A percentile compares a stretch with the other conserved stretches of the same genome.
These are phyloP conservation scores for Sitophilus oryzae DNA, from an alignment of 1,140 invertebrate genomes.

Conservation along the genomic window DNA sequence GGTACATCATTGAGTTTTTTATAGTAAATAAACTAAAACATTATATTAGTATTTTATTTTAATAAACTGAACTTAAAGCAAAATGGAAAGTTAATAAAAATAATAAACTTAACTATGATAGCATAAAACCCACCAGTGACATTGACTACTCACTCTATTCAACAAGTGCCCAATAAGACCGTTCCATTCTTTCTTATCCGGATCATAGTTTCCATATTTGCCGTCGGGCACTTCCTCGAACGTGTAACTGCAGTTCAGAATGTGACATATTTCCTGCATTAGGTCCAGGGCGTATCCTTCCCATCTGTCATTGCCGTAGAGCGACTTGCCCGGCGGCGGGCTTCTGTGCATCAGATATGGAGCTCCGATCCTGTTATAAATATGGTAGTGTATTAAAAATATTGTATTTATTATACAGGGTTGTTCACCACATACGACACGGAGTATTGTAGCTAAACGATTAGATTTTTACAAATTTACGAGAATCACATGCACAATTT, in stretches of 20 bases:
- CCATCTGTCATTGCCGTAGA: conserved; percentile 56
- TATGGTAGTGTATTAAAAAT: too few relatives aligned
- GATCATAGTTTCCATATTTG: conserved; percentile 66
- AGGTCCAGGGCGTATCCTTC: conserved; percentile 80
- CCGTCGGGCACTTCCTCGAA: conserved; percentile 64
- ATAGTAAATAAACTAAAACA: conserved; percentile 4
- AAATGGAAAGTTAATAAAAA: not conserved
- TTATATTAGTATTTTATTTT: too few relatives aligned
- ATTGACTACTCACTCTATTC: conserved; percentile 66
- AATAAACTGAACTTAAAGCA: too few relatives aligned
- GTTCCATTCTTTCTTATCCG: conserved; percentile 71
- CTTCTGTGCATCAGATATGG: conserved; percentile 67
- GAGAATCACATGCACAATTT: too few relatives aligned
- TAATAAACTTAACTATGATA: too few relatives aligned
- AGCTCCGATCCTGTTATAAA: too few relatives aligned
- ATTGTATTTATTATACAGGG: too few relatives aligned
- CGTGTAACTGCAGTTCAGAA: conserved; percentile 70
- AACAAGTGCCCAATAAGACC: conserved; percentile 79
- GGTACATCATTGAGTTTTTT: too few relatives aligned
- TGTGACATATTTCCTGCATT: conserved; percentile 66
- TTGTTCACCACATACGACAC: too few relatives aligned
- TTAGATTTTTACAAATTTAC: too few relatives aligned
- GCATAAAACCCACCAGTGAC: too few relatives aligned
- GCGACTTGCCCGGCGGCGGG: conserved; percentile 45
- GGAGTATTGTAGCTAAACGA: too few relatives aligned